Conservation (phyloP, 2,888 invertebrate species). For the Ormyrus rosae region DNA sequence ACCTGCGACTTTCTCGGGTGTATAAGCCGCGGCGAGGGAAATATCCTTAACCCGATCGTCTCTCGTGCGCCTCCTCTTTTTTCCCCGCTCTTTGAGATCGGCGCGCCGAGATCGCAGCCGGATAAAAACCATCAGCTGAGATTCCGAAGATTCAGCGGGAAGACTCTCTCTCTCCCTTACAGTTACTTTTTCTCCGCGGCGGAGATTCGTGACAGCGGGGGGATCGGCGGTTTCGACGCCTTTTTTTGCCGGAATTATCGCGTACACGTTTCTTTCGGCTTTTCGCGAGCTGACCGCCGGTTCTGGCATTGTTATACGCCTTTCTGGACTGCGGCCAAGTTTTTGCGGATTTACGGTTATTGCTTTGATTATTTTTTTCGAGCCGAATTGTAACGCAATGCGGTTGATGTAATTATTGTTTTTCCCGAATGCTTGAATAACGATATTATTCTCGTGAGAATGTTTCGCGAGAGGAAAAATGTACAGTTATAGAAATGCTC, state of each 20-base stretch:
- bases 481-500: no score
- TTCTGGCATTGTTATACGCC: no score
- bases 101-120: conserved; percentile 19
- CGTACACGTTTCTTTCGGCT: no score
- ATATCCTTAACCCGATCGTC: conserved; percentile 27
- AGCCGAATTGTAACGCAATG: no score
- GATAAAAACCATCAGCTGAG: conserved; percentile 50
- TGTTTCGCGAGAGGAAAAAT: no score
- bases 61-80: neutral
- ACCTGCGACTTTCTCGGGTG: neutral
- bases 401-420: no score
- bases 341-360: neutral
- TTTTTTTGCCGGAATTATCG: neutral
- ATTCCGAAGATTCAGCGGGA: conserved; percentile 44
- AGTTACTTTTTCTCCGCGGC: neutral
- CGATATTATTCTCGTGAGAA: no score
- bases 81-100: neutral
- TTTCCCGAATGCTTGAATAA: no score
- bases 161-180: neutral
- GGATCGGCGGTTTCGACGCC: conserved; percentile 1
- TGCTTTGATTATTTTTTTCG: neutral
- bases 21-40: neutral
- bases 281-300: no score
- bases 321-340: neutral
- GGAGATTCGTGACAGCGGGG: conserved; percentile 28